These are phyloP conservation scores for Hydra vulgaris DNA, from an alignment of 30 jellyfish, hydroid and myxozoan species.

Conservation along the genomic window DNA sequence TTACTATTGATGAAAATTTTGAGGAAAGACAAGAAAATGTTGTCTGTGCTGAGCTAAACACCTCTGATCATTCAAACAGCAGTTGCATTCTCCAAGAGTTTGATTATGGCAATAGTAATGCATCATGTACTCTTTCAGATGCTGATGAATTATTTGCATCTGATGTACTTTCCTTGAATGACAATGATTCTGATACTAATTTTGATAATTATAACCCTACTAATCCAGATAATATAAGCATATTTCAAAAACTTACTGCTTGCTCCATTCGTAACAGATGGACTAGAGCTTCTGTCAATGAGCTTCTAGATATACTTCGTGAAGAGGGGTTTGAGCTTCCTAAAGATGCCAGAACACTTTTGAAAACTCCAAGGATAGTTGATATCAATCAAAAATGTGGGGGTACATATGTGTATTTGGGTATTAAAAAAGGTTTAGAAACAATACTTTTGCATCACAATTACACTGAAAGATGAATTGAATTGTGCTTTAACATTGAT, in stretches of 20 bases:
- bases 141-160: neutral
- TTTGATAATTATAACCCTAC: neutral
- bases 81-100: neutral
- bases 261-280: slow-evolving; percentile 32
- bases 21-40: neutral
- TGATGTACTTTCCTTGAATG: neutral
- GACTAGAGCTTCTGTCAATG: slow-evolving; percentile 17
- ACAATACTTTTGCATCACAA: neutral
- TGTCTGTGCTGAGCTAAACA: neutral
- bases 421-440: slow-evolving; percentile 8
- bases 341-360: slow-evolving; percentile 35
- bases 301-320: slow-evolving; percentile 18
- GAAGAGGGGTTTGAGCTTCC: slow-evolving; percentile 37
- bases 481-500: slow-evolving; percentile 15
- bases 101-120: neutral
- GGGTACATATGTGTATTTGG: slow-evolving; percentile 33
- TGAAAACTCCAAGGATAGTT: slow-evolving; percentile 8
- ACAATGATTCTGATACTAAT: neutral
- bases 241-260: slow-evolving; percentile 1
- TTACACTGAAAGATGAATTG: neutral
- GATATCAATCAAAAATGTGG: slow-evolving; percentile 22
- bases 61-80: neutral
- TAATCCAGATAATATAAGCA: neutral
- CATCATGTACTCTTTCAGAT: neutral
- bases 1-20: neutral